These are phyloP conservation scores for Euclidia mi DNA, from an alignment of 2,888 invertebrate genomes.

Conservation along the genomic window DNA sequence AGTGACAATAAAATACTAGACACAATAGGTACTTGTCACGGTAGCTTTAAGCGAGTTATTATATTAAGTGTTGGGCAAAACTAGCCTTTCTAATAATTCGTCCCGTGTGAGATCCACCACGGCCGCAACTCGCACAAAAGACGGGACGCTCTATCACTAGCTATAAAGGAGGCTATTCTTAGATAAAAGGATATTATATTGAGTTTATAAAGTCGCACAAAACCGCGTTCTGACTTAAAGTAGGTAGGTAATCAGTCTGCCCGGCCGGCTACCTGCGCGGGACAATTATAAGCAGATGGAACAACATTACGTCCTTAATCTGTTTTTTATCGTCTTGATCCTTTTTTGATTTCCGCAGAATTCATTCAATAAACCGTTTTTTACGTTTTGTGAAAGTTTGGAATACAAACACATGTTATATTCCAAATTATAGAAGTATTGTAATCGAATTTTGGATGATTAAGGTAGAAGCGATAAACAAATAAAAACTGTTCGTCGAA, in stretches of 20 bases:
- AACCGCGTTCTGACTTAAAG: neutral
- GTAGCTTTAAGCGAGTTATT: too few relatives aligned
- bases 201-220: constrained; percentile 3
- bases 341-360: constrained; percentile 1
- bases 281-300: constrained; percentile 10
- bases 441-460: too few relatives aligned
- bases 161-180: neutral
- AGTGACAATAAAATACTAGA: too few relatives aligned
- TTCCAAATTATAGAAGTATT: too few relatives aligned
- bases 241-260: neutral
- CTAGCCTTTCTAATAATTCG: too few relatives aligned
- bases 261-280: constrained; percentile 1
- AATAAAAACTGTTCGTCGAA: too few relatives aligned
- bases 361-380: neutral
- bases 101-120: too few relatives aligned
- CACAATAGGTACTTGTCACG: too few relatives aligned
- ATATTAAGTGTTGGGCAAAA: too few relatives aligned
- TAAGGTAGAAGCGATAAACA: too few relatives aligned
- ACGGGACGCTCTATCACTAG: neutral
- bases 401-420: too few relatives aligned
- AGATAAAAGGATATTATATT: neutral
- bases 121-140: neutral
- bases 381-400: too few relatives aligned
- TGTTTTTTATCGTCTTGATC: neutral
- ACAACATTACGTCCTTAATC: neutral